Conservation (phyloP, 2,888 invertebrate genomes). For the Noctuana brunneofusca region DNA sequence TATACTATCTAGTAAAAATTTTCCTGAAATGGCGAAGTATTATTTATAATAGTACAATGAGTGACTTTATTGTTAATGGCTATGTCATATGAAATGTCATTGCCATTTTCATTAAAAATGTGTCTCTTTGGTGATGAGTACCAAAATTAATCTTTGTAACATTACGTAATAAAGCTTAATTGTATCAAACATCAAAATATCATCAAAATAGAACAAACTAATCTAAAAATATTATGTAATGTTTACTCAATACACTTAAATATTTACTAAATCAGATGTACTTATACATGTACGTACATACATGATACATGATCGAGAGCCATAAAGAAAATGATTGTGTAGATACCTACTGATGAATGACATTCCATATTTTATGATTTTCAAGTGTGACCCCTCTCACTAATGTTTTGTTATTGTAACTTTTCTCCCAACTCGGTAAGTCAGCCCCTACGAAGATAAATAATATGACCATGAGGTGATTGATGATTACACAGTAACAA, state of each 20-base stretch:
- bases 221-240: slow-evolving; percentile 17
- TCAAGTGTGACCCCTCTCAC: neutral
- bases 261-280: no score
- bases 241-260: no score
- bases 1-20: neutral
- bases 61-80: neutral
- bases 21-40: neutral
- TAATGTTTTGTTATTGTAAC: neutral
- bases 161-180: neutral
- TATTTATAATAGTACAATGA: neutral
- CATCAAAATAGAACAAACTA: slow-evolving; percentile 14
- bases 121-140: neutral
- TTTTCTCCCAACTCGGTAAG: neutral
- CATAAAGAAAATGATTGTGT: no score
- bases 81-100: neutral
- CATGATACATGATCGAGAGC: neutral
- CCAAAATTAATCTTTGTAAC: neutral
- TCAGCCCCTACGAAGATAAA: no score
- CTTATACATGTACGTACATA: no score
- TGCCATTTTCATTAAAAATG: neutral
- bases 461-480: neutral
- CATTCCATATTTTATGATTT: no score
- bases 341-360: no score
- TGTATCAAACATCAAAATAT: slow-evolving; percentile 15
- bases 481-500: neutral